Base-by-base conservation (phyloP, 2,888 invertebrate species). In the Diplolepis rosae region DNA sequence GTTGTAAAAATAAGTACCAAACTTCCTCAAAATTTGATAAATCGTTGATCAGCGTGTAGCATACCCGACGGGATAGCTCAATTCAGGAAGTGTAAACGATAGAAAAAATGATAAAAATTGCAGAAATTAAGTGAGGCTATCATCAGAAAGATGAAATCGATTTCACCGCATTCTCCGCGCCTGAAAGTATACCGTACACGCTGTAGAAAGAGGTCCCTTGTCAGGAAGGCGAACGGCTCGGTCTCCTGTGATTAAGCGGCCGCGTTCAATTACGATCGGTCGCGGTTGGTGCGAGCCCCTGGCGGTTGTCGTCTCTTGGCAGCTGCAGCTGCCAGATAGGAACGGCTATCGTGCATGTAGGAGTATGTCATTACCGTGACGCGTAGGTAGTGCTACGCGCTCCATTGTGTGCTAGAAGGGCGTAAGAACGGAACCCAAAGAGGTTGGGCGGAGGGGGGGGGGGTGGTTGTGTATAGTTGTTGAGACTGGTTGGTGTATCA, bases 321-420 rank as follows among this genome's bases (percentile, higher is more conserved):
- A 72, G 73, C 70, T 75, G 72, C 66, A 52, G 66, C 65, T 66
- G 68, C 67, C 70, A 68, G 54, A 69, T 65, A 72, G 66, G 70
- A 70, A 72, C 68, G 67, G 56, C 71, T 51, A 18, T 42, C 65
- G 74, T 74, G 70, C 72, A 81, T 83, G 83, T 84, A 80, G 82
- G 84, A 84, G 85, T 85, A 81, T 81, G 81, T 85, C 84, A 86
- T 85, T 86, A 86, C 82, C 82, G 84, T 82, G 84, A 83, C 83
- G 84, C 83, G 81, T 82, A 81, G 82, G 82, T 81, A 79, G 81
- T 76, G 80, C 79, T 79, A 80, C 79, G 82, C 80, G 77, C 78
- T 74, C 82, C 80, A 83, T 83, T 82, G 84, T 84, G 80, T 81
- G 74, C 69, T 68, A 66, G 48, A 71, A 70, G 71, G 70, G n/a